Conservation (phyloP, 2,888 invertebrate genomes). For the Macaria liturata region DNA sequence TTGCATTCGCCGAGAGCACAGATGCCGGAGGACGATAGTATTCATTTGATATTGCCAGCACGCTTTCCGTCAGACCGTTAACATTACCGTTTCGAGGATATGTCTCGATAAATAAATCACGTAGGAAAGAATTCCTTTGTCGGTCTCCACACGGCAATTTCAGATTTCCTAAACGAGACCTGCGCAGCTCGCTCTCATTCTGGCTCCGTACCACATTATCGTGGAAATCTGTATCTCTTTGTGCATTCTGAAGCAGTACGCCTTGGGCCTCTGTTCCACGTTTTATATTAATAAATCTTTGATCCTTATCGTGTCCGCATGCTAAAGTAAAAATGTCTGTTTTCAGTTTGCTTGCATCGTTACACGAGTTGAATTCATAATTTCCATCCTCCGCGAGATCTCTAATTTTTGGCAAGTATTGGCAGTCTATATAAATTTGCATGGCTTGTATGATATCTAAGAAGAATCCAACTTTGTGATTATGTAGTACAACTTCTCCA, state of each 20-base stretch:
- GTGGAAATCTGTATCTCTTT: slow-evolving; percentile 43
- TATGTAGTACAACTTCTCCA: slow-evolving; percentile 85
- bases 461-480: slow-evolving; percentile 82
- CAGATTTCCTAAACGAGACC: slow-evolving; percentile 60
- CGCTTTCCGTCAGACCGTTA: slow-evolving; percentile 71
- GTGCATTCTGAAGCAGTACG: slow-evolving; percentile 44
- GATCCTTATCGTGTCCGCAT: slow-evolving; percentile 38
- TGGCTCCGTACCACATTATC: slow-evolving; percentile 48
- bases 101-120: slow-evolving; percentile 77
- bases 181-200: slow-evolving; percentile 49
- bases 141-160: slow-evolving; percentile 58
- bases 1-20: slow-evolving; percentile 71
- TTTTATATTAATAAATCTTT: slow-evolving; percentile 50
- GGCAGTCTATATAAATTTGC: slow-evolving; percentile 66
- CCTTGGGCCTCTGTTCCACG: slow-evolving; percentile 45
- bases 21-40: slow-evolving; percentile 69
- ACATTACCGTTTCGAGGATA: slow-evolving; percentile 73
- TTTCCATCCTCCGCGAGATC: slow-evolving; percentile 33
- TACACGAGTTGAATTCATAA: slow-evolving; percentile 27
- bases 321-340: slow-evolving; percentile 47
- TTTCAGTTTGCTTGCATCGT: slow-evolving; percentile 32
- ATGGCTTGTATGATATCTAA: slow-evolving; percentile 80
- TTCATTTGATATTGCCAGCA: slow-evolving; percentile 74
- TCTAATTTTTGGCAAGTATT: slow-evolving; percentile 49
- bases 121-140: slow-evolving; percentile 71